A percentile compares a stretch with the other conserved stretches of the same genome.
Conservation (phyloP, 2,113 vertebrate species). For the Romanogobio albipinnatus region DNA sequence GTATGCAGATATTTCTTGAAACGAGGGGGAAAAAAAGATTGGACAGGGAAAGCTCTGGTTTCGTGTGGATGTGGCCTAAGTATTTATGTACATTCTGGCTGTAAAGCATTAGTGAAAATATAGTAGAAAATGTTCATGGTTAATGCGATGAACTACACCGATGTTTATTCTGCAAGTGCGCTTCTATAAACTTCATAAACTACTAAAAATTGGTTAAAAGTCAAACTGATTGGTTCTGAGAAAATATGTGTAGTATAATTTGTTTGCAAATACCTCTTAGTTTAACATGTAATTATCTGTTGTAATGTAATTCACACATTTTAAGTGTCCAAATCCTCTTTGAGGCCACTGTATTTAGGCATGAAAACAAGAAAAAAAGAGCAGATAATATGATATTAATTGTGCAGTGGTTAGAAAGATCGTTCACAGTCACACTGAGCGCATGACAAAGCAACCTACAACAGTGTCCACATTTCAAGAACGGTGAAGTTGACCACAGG, state of each 20-base stretch:
- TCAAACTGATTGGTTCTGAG: background rate
- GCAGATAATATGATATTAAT: background rate
- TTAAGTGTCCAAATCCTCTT: background rate
- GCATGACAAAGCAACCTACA: conserved; percentile 10
- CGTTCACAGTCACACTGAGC: background rate
- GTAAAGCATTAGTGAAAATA: background rate
- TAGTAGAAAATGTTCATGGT: background rate
- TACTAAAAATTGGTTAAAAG: too few species aligned
- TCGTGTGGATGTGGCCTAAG: background rate
- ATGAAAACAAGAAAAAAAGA: background rate
- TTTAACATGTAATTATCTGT: background rate
- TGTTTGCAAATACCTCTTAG: background rate
- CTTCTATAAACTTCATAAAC: background rate
- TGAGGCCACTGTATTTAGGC: background rate
- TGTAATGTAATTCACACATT: background rate
- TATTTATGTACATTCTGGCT: background rate
- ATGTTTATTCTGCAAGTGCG: background rate
- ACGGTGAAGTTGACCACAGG: conserved; percentile 37
- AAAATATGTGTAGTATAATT: background rate
- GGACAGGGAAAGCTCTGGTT: too few species aligned
- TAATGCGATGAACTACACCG: background rate
- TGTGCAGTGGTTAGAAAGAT: background rate
- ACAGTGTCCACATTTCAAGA: conserved; percentile 34
- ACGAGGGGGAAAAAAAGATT: too few species aligned
- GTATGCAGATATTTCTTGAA: too few species aligned